Base-by-base conservation (phyloP, 2,113 vertebrate genomes). In the Phyllostomus hastatus region DNA sequence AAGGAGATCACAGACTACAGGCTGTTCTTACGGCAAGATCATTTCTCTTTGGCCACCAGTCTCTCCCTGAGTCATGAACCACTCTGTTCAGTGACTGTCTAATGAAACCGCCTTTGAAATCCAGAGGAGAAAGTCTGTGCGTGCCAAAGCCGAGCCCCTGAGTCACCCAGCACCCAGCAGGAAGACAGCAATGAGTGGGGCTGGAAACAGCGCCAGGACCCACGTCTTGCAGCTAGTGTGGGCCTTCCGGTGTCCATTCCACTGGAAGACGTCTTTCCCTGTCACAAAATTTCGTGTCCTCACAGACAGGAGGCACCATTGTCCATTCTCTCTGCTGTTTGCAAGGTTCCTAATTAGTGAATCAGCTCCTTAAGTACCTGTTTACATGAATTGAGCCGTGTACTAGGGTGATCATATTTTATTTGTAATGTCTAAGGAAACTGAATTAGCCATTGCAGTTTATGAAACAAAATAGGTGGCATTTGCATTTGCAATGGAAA, bases 61-160 rank as follows among this genome's bases (percentile, higher is more conserved):
- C 95, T 84, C 97, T 95, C 79, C 82, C 94, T 97, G 94, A 97
- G 79, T 97, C 95, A 97, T 59, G 75, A 97, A 85, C 59, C 81
- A 87, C 81, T 95, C 94, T 41, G 88, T 85, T 96, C 95, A 84
- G 85, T 91, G 67, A 8, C 86, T 96, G 94, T 93, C 28, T 9
- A 93, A 91, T 54, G 67, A 87, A 90, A 84, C 85, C 50, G 78
- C 95, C 67, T 97, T 96, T 96, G 95, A 97, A 96, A 95, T 88
- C 91, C 66, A 88, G 82, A 96, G 86, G 35, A 94, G 69, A 89
- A 22, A 78, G 85, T 66, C 57, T 86, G 76, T 20, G 2, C 84
- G 38, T 97, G 96, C 85, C 88, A 79, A 88, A 93, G 85, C 43
- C 48, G 76, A 94, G 94, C 38, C 50, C 92, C 78, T 95, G 91